phyloP scores from a whole-genome alignment of 2,113 vertebrate species.

The Hippotragus niger region DNA sequence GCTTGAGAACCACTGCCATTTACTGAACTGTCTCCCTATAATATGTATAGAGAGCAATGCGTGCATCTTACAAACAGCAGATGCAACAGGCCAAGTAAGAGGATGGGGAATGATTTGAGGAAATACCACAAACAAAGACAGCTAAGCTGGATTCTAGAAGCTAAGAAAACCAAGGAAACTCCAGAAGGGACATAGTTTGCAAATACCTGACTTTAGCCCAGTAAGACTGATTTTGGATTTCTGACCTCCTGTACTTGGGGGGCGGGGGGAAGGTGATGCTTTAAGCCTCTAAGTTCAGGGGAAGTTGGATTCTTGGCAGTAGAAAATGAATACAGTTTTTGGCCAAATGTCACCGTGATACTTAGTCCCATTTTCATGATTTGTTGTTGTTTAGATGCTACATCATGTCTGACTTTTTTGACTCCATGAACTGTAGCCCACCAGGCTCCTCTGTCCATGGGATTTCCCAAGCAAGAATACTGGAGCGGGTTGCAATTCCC shows the following conservation, averaged over 20 bases:
- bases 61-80: neutral
- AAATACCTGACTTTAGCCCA: neutral
- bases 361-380: neutral
- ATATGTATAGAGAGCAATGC: accelerated
- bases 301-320: neutral
- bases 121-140: neutral
- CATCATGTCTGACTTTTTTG: accelerated
- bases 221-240: neutral
- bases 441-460: neutral
- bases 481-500: neutral
- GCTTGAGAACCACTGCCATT: neutral
- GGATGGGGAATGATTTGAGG: neutral
- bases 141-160: neutral
- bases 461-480: neutral
- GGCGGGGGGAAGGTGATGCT: neutral
- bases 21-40: neutral
- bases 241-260: neutral
- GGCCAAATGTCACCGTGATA: neutral
- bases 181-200: neutral
- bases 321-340: neutral
- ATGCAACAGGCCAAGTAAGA: neutral
- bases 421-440: neutral
- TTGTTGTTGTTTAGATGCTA: neutral
- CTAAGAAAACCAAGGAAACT: neutral
- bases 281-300: neutral